Base-by-base conservation (phyloP, 2,888 invertebrate species). In the Panopea generosa region DNA sequence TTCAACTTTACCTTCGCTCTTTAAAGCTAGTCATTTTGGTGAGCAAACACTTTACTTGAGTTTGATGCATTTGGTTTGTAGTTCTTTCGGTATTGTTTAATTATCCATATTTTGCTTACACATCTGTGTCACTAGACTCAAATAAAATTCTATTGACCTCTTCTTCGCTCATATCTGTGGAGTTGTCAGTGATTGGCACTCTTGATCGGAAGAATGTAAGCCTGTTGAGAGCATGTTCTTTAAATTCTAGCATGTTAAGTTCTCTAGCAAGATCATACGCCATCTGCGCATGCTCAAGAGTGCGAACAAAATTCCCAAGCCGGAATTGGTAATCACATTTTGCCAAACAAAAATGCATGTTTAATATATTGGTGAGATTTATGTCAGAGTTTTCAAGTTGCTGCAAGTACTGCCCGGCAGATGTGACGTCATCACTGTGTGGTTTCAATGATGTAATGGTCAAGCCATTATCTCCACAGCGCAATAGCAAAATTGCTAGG, bases 251-350 rank as follows among this genome's bases (percentile, higher is more conserved):
- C 53, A 84, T 60, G 26, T 75, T 77, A 18, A 82, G 29, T 18
- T 79, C 72, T 1, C 52, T 65, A 6, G 82, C 79, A 22, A 84
- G 38, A 2, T 61, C 49, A 27, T 65, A 50, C 7, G 82, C 82
- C 0, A 59, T 53, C 40, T 77, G 69, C 14, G 82, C 84, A 75
- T 82, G 69, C 45, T 84, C 75, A 18, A 73, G 38, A 9, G 79
- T 75, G 9, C 79, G 47, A 2, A 56, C 49, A n/a, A 43, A 50
- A 29, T 82, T 79, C 6, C 45, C 49, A 24, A 70, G 57, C 24
- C 82, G 62, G 40, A 68, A 84, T 18, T 82, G 75, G 55, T 73
- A 84, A 59, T 84, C 84, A 59, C 75, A 79, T 47, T 79, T 84
- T 2, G 79, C 84, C 1, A 84, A 52, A 2, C 75, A 57, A 16